A percentile compares a stretch with the other conserved stretches of the same genome.
These are phyloP conservation scores for Calameuta idolon DNA, from an alignment of 2,888 invertebrate species.

Conservation along the genomic window DNA sequence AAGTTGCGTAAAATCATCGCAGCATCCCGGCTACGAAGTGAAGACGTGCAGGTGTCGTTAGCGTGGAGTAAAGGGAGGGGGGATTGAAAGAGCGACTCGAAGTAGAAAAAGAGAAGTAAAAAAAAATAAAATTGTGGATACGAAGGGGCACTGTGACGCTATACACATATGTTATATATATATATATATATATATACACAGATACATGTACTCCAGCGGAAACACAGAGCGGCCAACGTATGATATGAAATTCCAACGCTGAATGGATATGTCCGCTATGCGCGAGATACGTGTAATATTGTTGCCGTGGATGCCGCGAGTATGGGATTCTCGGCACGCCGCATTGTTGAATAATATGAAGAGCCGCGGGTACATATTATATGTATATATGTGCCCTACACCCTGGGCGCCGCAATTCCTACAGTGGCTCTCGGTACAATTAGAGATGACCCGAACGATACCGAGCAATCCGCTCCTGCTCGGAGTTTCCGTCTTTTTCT, in stretches of 20 bases:
- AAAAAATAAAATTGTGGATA: not conserved
- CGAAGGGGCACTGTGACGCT: not conserved
- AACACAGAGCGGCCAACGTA: constrained; percentile 5
- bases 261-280: constrained; percentile 24
- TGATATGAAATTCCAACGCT: constrained; percentile 24
- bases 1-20: not conserved
- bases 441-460: constrained; percentile 48
- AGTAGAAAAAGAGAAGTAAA: not conserved
- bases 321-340: constrained; percentile 15
- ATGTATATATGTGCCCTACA: constrained; percentile 22
- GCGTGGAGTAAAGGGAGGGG: constrained; percentile 25
- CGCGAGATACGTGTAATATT: constrained; percentile 24
- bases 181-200: too few relatives aligned
- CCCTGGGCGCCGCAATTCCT: constrained; percentile 41
- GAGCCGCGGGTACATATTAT: constrained; percentile 16
- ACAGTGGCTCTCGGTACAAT: constrained; percentile 41
- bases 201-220: not conserved
- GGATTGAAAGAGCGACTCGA: not conserved
- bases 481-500: constrained; percentile 14
- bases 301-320: constrained; percentile 7
- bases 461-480: constrained; percentile 15
- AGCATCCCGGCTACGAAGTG: not conserved
- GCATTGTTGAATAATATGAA: constrained; percentile 41
- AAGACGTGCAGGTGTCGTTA: too few relatives aligned
- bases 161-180: too few relatives aligned